Base-by-base conservation (phyloP, 2,113 vertebrate genomes). In the Cyprinodon brontotheroides region DNA sequence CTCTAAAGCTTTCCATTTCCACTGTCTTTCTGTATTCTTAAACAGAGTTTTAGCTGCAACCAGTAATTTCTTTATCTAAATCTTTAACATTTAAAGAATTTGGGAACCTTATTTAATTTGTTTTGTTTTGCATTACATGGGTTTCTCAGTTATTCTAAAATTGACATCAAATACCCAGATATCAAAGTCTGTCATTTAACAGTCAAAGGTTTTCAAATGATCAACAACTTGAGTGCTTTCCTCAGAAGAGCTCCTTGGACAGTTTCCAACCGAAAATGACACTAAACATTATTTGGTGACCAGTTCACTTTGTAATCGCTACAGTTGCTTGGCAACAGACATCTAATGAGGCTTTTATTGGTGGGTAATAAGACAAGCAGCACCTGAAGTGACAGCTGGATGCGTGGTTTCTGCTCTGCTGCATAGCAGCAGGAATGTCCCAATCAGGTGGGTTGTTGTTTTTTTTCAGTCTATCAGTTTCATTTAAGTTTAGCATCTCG, bases 271-370 rank as follows among this genome's bases (percentile, higher is more conserved):
- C 3, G 5, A 11, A n/a, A 40, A 40, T 22, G 69, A 61, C 22
- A 36, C 57, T 37, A 74, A 77, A 59, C 65, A 72, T 75, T 41
- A 36, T 63, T 61, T 57, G 74, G 59, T 71, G 70, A 69, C 39
- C 15, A 4, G 53, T 67, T 63, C 37, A 17, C 72, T 77, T 75
- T 2, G 45, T 74, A 70, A 72, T 8, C 59, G 41, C 41, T 17
- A 6, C 11, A 29, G 84, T 86, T 86, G 84, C 88, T 75, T 68
- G 66, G 88, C 68, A 87, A 86, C 86, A 74, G 68, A 20, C 3
- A 2, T 61, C 61, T 77, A 77, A 85, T 78, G 45, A 75, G 74
- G 57, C 43, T 84, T 86, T 84, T 63, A 82, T 84, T 62, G 61
- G 61, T 40, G 14, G 40, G 15, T 64, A 68, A 78, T 69, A 53